Evolutionary conservation across 2,797 vertebrate genomes (phyloP), one percentile per base, ranked within the genome.

Genomic region (Enteromius fasciolatus): DNA sequence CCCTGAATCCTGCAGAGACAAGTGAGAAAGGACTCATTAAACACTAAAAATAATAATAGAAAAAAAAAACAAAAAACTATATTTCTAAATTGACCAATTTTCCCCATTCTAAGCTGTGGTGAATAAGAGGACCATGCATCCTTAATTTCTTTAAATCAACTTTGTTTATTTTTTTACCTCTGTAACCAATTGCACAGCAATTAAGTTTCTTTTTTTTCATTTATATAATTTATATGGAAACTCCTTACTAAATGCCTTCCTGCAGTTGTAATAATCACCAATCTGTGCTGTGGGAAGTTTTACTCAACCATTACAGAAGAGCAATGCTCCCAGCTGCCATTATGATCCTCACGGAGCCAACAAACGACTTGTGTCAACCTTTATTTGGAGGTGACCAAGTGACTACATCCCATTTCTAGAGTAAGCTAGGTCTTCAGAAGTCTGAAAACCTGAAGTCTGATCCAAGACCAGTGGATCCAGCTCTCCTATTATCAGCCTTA

Each of bases 1-100:
- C 87, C 86, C 97, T 89, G 97, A 96, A 87, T 99, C 98, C 97
- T 99, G 91, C n/a, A 72, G 12, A 70, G 64, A 72, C 23, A 76
- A 54, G 8, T 41, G 25, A 39, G 17, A 76, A 36, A 57, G 1
- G 1, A 2, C 14, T 15, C 33, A 18, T 57, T 46, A 12, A 73
- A 66, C 28, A 46, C 3, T 33, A 20, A 9, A 54, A 33, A 33
- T 36, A 15, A 23, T 17, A 4, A 74, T 3, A 3, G 3, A 2
- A 39, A 36, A n/a, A n/a, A n/a, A n/a, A n/a, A n/a, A n/a, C n/a
- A 7, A 15, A n/a, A 66, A 0, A 48, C 8, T 23, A 1, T 25
- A 59, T 25, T 25, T 25, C n/a, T 25, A 11, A 12, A 10, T 57
- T 57, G 3, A 57, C 48, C 17, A 6, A 18, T 50, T 46, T 18